Base-by-base conservation (phyloP, 2,797 vertebrate species). In the Denticeps clupeoides region DNA sequence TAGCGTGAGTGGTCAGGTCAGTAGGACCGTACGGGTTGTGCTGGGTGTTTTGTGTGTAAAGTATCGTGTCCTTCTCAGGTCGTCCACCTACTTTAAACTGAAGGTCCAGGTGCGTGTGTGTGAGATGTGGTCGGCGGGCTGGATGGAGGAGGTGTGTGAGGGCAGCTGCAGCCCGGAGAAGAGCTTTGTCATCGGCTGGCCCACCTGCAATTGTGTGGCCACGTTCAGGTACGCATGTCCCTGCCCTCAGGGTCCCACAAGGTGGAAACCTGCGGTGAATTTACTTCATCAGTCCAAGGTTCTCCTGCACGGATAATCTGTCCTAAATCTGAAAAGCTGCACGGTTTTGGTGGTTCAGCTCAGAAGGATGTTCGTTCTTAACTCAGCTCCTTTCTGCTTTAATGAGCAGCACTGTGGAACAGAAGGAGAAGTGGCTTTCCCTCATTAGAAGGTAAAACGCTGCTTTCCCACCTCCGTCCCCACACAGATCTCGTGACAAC, bases 131-230 rank as follows among this genome's bases (percentile, higher is more conserved):
- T 93, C 72, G 5, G 88, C 91, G 1, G 79, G 72, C 67, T 97
- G 90, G 70, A 78, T 87, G 72, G 92, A 94, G 22, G 92, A 91
- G 73, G 91, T 96, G 45, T 95, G 86, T 54, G 93, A 97, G 63
- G 88, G 88, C 22, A 91, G 87, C 68, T 89, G 83, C 2, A 85
- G 71, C 49, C 74, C 78, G 0, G 76, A 82, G 53, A 81, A 68
- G 47, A 91, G 91, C 61, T 97, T 97, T 12, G 91, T 97, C 60
- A 64, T 97, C 71, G 93, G 93, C 59, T 97, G 93, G 93, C 93
- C 92, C 51, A 90, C 87, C 5, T 89, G 84, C 62, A 97, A 97
- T 80, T 91, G 81, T 13, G 91, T 94, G 59, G 90, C 82, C 49
- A 87, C 87, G 25, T 97, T 97, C 85, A 89, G 92, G 93, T 95